Base-by-base conservation (phyloP, 2,113 vertebrate genomes). In the Lathamus discolor region DNA sequence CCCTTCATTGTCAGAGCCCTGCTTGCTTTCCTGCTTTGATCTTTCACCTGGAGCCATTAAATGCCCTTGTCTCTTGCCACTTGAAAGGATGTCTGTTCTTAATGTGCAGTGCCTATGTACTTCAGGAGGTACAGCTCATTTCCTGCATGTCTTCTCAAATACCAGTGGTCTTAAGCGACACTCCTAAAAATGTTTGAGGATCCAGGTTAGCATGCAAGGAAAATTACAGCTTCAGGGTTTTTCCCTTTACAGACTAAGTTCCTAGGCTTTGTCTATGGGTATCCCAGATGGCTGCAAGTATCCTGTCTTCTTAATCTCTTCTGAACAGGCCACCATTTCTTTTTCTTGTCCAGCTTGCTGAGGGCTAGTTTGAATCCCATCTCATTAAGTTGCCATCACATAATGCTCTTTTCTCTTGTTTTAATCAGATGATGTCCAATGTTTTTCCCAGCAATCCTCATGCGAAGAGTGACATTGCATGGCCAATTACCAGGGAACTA, bases 401-500 rank as follows among this genome's bases (percentile, higher is more conserved):
- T 49, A 79, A 83, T 2, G 1, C 29, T 55, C 12, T 75, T 78
- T 80, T 64, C 11, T 83, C 8, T 68, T 63, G 52, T 89, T 86
- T 77, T 29, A 80, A 64, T 88, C 75, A 77, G 70, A 66, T 62
- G 24, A 37, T 78, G 29, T 64, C 62, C 74, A 48, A 0, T 67
- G 28, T 91, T 84, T 89, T 91, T 92, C 80, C 51, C 51, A 68
- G 67, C 33, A 78, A 5, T 89, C 61, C 16, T 89, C 35, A 39
- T 86, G 43, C 35, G 64, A 88, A 48, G 73, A 84, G 24, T 24
- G 55, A 68, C 51, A 48, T 29, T 81, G 48, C 63, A 55, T 64
- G 86, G 83, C 57, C 61, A 91, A 13, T 88, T 94, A 92, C 61
- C 37, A 67, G 61, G 76, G 48, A 93, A 46, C 37, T 92, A 74